phyloP scores from a whole-genome alignment of 2,113 vertebrate species.

The Eretmochelys imbricata region DNA sequence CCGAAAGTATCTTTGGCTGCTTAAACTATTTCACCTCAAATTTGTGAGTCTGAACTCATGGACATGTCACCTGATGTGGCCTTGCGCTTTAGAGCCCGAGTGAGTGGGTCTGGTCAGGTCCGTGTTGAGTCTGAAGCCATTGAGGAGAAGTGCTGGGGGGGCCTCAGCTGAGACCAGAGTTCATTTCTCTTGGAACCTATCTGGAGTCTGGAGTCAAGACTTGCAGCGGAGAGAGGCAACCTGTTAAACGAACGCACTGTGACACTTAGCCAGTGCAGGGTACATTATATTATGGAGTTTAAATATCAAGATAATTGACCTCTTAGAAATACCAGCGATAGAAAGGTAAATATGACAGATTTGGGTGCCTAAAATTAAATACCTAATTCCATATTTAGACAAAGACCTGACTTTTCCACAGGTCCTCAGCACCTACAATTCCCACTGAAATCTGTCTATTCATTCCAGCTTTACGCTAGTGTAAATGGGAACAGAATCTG shows the following conservation, averaged over 20 bases:
- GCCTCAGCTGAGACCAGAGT: background rate
- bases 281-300: background rate
- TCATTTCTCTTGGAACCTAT: background rate
- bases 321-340: background rate
- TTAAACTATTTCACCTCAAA: background rate
- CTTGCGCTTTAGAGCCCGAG: background rate
- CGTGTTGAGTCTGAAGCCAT: background rate
- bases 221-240: background rate
- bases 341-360: background rate
- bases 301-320: background rate
- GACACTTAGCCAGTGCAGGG: background rate
- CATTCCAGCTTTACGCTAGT: background rate
- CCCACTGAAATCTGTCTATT: background rate
- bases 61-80: background rate
- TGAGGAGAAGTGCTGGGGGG: background rate
- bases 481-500: background rate
- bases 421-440: background rate
- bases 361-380: background rate
- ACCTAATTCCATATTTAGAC: background rate
- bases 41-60: background rate
- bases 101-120: background rate
- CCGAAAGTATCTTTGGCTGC: background rate
- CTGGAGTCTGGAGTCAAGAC: background rate
- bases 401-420: background rate
- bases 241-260: background rate